These are phyloP conservation scores for Heliconius charithonia DNA, from an alignment of 2,888 invertebrate species.

Conservation along the genomic window DNA sequence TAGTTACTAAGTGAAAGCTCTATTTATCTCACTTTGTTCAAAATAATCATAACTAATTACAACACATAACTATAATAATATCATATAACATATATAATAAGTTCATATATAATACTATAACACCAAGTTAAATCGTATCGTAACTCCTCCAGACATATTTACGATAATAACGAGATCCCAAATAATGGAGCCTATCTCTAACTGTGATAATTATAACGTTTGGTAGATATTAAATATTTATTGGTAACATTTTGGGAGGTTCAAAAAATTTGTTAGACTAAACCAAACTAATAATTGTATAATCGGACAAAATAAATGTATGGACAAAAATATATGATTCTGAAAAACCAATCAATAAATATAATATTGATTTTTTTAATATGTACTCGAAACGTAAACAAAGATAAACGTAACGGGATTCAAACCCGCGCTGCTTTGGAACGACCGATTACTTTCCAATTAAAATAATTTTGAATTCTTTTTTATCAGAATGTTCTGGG, in stretches of 20 bases:
- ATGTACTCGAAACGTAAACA: too few relatives aligned
- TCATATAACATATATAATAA: not conserved
- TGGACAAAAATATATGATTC: too few relatives aligned
- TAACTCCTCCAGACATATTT: constrained; percentile 16
- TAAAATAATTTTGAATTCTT: too few relatives aligned
- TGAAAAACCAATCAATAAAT: too few relatives aligned
- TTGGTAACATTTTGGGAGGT: not conserved
- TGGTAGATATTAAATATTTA: constrained; percentile 17
- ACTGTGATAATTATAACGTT: not conserved
- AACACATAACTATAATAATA: not conserved
- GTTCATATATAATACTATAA: not conserved
- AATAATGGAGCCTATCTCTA: constrained; percentile 24
- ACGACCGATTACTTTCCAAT: too few relatives aligned
- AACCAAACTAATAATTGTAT: too few relatives aligned
- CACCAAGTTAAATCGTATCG: constrained; percentile 11
- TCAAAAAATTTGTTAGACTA: not conserved
- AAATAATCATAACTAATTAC: constrained; percentile 1
- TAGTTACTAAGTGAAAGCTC: too few relatives aligned
- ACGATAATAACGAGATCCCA: constrained; percentile 22
- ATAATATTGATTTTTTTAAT: too few relatives aligned
- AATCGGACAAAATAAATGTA: too few relatives aligned
- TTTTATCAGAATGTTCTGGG: too few relatives aligned
- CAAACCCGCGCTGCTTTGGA: too few relatives aligned
- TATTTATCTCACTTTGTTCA: not conserved
- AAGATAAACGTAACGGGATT: too few relatives aligned